A percentile compares a stretch with the other conserved stretches of the same genome.
These are phyloP conservation scores for Hepsetus odoe DNA, from an alignment of 2,113 vertebrate genomes.

Conservation along the genomic window DNA sequence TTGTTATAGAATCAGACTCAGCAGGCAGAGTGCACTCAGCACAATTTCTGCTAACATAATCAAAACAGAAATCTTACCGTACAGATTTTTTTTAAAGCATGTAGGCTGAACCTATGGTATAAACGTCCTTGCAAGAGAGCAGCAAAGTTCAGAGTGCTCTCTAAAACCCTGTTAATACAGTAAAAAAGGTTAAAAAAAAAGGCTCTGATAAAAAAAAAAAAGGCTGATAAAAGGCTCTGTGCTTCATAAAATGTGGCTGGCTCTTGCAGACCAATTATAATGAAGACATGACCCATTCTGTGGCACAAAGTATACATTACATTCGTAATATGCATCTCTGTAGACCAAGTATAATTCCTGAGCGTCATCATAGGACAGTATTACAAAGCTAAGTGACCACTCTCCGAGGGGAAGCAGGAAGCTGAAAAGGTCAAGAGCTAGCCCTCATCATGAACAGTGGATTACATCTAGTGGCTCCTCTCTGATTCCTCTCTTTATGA, in stretches of 20 bases:
- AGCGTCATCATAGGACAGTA: slow-evolving; percentile 18
- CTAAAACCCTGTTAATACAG: slow-evolving; percentile 3
- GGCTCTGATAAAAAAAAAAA: too few species aligned
- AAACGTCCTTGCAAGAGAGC: slow-evolving; percentile 37
- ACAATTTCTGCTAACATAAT: slow-evolving; percentile 71
- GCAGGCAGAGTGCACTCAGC: slow-evolving; percentile 66
- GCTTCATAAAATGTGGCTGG: slow-evolving; percentile 4
- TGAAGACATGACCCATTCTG: slow-evolving; percentile 30
- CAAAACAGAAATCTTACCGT: slow-evolving; percentile 64
- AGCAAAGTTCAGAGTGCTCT: slow-evolving; percentile 29
- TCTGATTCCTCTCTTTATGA: slow-evolving; percentile 36
- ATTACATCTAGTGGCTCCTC: slow-evolving; percentile 15
- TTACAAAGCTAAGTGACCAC: slow-evolving; percentile 25
- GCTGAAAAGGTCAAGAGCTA: slow-evolving; percentile 30
- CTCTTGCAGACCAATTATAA: slow-evolving; percentile 42
- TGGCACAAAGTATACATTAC: slow-evolving; percentile 30
- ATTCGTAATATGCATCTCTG: slow-evolving; percentile 21
- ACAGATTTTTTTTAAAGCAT: slow-evolving; percentile 38
- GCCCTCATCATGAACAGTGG: slow-evolving; percentile 25
- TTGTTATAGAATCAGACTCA: slow-evolving; percentile 35
- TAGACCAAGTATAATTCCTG: neutral
- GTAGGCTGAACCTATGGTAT: slow-evolving; percentile 26
- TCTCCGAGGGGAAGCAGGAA: slow-evolving; percentile 19
- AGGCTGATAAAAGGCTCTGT: neutral
- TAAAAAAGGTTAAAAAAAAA: slow-evolving; percentile 5